Evolutionary conservation across 2,113 vertebrate genomes (phyloP), one percentile per base, ranked within the genome.

Genomic region (Amazona guildingii): DNA sequence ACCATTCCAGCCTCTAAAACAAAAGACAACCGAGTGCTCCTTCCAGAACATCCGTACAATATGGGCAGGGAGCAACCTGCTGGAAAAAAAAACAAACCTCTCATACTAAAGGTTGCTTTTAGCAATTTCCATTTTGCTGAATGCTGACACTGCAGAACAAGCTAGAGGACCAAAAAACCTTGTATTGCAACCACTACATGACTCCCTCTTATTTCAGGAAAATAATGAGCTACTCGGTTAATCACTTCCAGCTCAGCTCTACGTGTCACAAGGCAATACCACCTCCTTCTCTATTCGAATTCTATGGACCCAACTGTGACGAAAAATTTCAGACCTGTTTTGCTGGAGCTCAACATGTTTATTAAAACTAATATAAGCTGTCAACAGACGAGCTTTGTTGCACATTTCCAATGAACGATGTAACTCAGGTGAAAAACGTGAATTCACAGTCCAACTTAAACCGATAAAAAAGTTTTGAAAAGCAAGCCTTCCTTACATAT

Each of bases 51-150:
- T 98, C 98, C 97, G 97, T 96, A 98, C 91, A 89, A 93, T 39
- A 95, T 93, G 52, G 97, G 97, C 16, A 1, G 43, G 97, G 96
- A 98, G 94, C 96, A 98, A 94, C 51, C 79, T 67, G 63, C 39
- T 84, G 24, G 25, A 35, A 89, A 74, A 62, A 55, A 89, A 74
- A 63, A 5, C 96, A 69, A 83, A 5, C 28, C 35, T 96, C 96
- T 97, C 92, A 33, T 93, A 94, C 95, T 81, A 90, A 97, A 97
- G 97, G 91, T 91, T 97, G 95, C 94, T 97, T 98, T 98, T 95
- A 97, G 96, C 97, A 95, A 98, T 98, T 98, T 98, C 97, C 77
- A 96, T 98, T 98, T 98, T 97, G 97, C 98, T 86, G 97, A 98
- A 97, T 97, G 98, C 98, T 98, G 98, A 98, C 97, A 67, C 91